Base-by-base conservation (phyloP, 2,888 invertebrate genomes). In the Ophioninae sp. region DNA sequence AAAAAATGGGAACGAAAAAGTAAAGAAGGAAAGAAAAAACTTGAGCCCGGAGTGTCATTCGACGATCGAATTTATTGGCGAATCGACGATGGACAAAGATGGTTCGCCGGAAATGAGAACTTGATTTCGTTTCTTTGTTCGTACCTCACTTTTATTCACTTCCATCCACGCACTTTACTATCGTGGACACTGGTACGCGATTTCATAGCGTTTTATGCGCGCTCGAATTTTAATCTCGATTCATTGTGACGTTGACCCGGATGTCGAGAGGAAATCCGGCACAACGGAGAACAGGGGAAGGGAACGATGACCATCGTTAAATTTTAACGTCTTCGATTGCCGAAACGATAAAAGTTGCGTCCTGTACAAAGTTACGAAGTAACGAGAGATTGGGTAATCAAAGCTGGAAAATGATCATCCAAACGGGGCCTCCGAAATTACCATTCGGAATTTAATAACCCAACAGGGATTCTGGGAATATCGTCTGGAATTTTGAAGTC, bases 281-380 rank as follows among this genome's bases (percentile, higher is more conserved):
- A 2, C 44, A 0, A 10, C 10, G 10, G 44, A 2, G 44, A 44
- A 10, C n/a, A 10, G 44, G 10, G 0, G 7, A 23, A n/a, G 13
- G 44, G 68, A 20, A 13, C 68, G 68, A 21, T 44, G 68, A 17
- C 50, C 44, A 68, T 68, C 68, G 50, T 68, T 50, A 50, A 56
- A 50, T 68, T 68, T 50, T 23, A 68, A 50, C 17, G 44, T 50
- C 23, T 68, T 50, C 44, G 44, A 44, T 3, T 13, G 44, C 44
- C 30, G 21, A 7, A 13, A 17, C 50, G 17, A 13, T 68, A 23
- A 68, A 68, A 68, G 50, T 50, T 68, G 44, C 7, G 23, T 2
- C 7, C 8, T 13, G 44, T 44, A 68, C 7, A 50, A 17, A 68
- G 50, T 23, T 21, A 0, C 41, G 23, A 17, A 50, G 17, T 20